Conservation (phyloP, 1,140 invertebrate genomes). For the Drosophila sproati region DNA sequence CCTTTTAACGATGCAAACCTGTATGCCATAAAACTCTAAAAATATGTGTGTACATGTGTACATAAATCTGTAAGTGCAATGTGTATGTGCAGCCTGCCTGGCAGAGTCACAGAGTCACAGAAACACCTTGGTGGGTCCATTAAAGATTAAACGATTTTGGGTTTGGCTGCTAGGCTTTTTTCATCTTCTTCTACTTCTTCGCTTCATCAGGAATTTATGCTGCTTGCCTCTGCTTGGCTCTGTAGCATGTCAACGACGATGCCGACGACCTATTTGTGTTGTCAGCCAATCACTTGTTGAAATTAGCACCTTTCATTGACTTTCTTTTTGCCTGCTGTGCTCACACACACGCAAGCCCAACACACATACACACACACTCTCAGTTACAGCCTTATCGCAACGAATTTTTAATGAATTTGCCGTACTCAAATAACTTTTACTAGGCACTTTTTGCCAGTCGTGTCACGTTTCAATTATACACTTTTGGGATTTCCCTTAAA, state of each 20-base stretch:
- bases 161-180: constrained; percentile 19
- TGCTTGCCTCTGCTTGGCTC: no score
- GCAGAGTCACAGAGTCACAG: constrained; percentile 21
- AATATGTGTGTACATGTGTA: constrained; percentile 34
- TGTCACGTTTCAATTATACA: constrained; percentile 49
- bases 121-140: constrained; percentile 74
- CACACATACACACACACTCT: no score
- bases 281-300: constrained; percentile 61
- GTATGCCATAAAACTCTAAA: constrained; percentile 70
- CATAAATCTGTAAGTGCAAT: constrained; percentile 1
- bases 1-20: constrained; percentile 71
- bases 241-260: constrained; percentile 10
- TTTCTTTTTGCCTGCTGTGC: constrained; percentile 68
- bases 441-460: constrained; percentile 53
- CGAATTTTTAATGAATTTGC: constrained; percentile 79
- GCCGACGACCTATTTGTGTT: constrained; percentile 61
- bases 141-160: constrained; percentile 63
- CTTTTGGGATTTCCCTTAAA: constrained; percentile 27
- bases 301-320: constrained; percentile 80
- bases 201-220: constrained; percentile 42
- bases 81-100: constrained; percentile 36
- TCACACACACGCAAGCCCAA: neutral
- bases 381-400: constrained; percentile 58
- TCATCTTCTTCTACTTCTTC: no score
- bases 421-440: constrained; percentile 78